A percentile compares a stretch with the other conserved stretches of the same genome.
Evolutionary conservation across 2,888 invertebrate species (phyloP).

Genomic region (Cistogaster globosa): DNA sequence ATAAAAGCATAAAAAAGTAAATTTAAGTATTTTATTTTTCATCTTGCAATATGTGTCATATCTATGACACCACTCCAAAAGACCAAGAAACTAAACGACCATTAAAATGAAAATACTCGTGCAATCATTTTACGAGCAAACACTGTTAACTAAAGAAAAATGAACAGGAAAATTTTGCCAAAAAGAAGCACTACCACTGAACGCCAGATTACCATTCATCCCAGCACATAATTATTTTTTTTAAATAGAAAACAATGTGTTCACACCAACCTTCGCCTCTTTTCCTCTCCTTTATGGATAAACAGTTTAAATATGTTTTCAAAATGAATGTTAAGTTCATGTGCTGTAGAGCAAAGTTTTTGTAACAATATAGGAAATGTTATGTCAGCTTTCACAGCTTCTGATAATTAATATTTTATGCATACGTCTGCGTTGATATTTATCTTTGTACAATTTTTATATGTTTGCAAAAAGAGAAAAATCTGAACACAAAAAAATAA

Average conservation of each 20-base stretch:
- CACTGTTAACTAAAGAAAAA: constrained; percentile 15
- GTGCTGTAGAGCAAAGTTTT: constrained; percentile 37
- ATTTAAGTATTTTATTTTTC: constrained; percentile 38
- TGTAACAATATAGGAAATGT: constrained; percentile 66
- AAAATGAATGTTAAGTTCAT: constrained; percentile 50
- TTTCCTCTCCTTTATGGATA: background rate
- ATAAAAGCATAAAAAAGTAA: constrained; percentile 25
- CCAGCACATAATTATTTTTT: constrained; percentile 28
- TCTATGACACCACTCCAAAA: constrained; percentile 51
- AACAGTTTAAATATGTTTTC: background rate
- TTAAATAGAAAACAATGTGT: constrained; percentile 2
- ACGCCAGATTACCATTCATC: constrained; percentile 1
- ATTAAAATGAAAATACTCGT: constrained; percentile 48
- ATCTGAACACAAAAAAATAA: background rate
- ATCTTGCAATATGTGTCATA: constrained; percentile 60
- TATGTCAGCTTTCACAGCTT: constrained; percentile 72
- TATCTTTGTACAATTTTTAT: constrained; percentile 67
- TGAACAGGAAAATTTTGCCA: constrained; percentile 19
- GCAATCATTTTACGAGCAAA: constrained; percentile 42
- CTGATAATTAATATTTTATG: constrained; percentile 75
- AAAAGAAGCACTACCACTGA: constrained; percentile 7
- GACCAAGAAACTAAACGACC: constrained; percentile 55
- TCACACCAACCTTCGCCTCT: background rate
- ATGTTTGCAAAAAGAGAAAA: constrained; percentile 50
- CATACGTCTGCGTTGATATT: constrained; percentile 74